Conservation (phyloP, 2,113 vertebrate species). For the Indicator maculatus region DNA sequence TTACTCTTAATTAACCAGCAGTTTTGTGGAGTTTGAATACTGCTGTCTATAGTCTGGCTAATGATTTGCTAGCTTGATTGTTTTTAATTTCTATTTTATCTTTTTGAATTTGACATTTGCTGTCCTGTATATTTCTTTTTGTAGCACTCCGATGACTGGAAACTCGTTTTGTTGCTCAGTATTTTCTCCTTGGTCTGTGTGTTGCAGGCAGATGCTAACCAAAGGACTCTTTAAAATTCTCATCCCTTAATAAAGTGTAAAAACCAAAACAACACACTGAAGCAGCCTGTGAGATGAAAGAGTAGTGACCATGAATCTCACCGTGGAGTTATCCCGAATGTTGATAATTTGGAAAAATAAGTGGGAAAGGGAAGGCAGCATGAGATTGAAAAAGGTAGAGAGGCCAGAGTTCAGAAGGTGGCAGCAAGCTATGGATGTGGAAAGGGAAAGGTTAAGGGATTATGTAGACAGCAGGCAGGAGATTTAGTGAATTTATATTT, state of each 20-base stretch:
- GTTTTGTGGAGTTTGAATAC: neutral
- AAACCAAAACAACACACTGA: neutral
- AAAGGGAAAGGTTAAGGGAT: slow-evolving; percentile 41
- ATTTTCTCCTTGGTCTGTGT: neutral
- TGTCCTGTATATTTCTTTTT: neutral
- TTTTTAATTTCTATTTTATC: neutral
- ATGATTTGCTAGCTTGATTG: neutral
- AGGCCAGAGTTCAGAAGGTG: neutral
- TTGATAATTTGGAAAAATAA: neutral
- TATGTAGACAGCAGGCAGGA: slow-evolving; percentile 34
- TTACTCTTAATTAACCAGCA: neutral
- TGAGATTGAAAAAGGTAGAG: neutral
- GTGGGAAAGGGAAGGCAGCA: neutral
- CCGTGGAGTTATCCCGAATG: neutral
- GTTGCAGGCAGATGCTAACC: neutral
- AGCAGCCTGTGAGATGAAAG: neutral
- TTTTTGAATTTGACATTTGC: neutral
- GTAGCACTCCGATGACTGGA: neutral
- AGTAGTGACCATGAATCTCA: neutral
- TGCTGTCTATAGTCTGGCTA: neutral
- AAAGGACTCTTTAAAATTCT: slow-evolving; percentile 28
- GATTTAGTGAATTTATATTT: slow-evolving; percentile 73
- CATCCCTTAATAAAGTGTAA: neutral
- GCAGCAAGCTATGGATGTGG: neutral
- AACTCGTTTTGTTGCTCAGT: neutral